Conservation (phyloP, 2,888 invertebrate species). For the Amaurobius ferox region DNA sequence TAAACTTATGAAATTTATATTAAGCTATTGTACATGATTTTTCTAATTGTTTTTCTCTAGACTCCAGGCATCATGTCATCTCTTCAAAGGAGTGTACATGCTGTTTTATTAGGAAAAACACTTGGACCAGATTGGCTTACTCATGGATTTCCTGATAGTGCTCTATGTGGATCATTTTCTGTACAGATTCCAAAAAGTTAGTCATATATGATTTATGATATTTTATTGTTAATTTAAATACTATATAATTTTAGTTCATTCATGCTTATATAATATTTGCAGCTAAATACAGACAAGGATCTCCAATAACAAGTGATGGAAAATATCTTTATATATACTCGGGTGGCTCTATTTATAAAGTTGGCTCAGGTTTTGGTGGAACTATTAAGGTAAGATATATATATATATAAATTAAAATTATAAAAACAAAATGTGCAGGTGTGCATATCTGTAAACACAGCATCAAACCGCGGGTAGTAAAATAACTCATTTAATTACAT, state of each 20-base stretch:
- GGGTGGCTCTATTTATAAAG: slow-evolving; percentile 90
- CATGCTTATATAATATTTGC: not conserved
- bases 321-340: slow-evolving; percentile 89
- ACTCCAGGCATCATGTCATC: slow-evolving; percentile 88
- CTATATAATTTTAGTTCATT: too few relatives aligned
- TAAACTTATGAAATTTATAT: too few relatives aligned
- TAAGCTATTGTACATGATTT: too few relatives aligned
- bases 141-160: slow-evolving; percentile 89
- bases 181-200: slow-evolving; percentile 73
- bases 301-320: slow-evolving; percentile 89
- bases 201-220: too few relatives aligned
- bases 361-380: slow-evolving; percentile 96
- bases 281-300: slow-evolving; percentile 67
- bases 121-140: slow-evolving; percentile 91
- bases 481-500: too few relatives aligned
- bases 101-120: slow-evolving; percentile 89
- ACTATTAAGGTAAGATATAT: slow-evolving; percentile 85
- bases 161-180: slow-evolving; percentile 76
- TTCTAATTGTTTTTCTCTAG: slow-evolving; percentile 44
- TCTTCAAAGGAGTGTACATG: slow-evolving; percentile 92
- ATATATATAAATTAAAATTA: too few relatives aligned
- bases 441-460: too few relatives aligned
- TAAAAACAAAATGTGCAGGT: too few relatives aligned
- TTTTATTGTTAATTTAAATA: too few relatives aligned
- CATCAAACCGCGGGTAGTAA: too few relatives aligned